Evolutionary conservation across 2,888 invertebrate genomes (phyloP).

Genomic region (Nymphalis polychloros): DNA sequence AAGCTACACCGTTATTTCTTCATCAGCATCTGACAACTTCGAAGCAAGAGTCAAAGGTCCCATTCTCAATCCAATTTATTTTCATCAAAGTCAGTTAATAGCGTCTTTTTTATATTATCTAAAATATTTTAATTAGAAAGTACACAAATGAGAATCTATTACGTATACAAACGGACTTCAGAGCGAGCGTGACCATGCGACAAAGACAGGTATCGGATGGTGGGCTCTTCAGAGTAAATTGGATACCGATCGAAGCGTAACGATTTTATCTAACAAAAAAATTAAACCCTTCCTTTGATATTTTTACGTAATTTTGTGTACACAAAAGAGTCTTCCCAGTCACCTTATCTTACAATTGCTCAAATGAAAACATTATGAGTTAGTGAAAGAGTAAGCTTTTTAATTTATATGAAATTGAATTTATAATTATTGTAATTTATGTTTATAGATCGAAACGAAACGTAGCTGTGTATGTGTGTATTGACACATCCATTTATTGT

Average conservation of each 20-base stretch:
- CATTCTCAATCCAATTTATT: constrained; percentile 57
- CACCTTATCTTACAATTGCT: constrained; percentile 40
- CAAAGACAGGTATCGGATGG: constrained; percentile 64
- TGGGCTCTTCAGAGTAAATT: constrained; percentile 68
- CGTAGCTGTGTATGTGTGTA: no score
- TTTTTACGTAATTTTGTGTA: constrained; percentile 64
- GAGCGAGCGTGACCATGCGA: constrained; percentile 66
- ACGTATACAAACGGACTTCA: constrained; percentile 56
- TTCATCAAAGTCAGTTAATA: constrained; percentile 52
- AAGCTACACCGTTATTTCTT: constrained; percentile 37
- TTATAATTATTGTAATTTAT: neutral
- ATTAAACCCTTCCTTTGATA: constrained; percentile 61
- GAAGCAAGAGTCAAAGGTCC: constrained; percentile 42
- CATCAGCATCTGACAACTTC: constrained; percentile 41
- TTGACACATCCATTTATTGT: no score
- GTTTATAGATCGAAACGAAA: no score
- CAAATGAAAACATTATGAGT: constrained; percentile 33
- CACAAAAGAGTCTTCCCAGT: constrained; percentile 59
- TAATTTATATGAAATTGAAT: constrained; percentile 5
- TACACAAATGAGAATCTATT: constrained; percentile 68
- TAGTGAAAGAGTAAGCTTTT: constrained; percentile 22
- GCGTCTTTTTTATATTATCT: constrained; percentile 51
- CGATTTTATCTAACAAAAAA: constrained; percentile 68
- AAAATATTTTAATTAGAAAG: constrained; percentile 71
- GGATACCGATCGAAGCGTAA: constrained; percentile 73